Evolutionary conservation across 37 sponge, comb jelly and placozoan species (phyloP), one percentile per base, ranked within the genome.

Genomic region (Spongilla lacustris): DNA sequence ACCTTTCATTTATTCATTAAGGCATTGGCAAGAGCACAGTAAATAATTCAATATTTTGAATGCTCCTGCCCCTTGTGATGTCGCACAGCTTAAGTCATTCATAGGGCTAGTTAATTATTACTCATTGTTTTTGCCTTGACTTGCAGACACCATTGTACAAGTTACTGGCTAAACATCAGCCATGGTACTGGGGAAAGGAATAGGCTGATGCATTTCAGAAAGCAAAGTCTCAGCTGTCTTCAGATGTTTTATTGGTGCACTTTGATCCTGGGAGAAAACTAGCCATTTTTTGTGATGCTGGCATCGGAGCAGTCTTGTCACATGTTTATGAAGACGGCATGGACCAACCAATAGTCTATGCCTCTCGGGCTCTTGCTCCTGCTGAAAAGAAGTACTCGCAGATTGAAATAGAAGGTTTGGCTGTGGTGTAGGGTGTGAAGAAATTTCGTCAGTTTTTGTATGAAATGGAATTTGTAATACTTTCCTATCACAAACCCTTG

Each of bases 291-390:
- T 46, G 74, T 80, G 87, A 79, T 75, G 87, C 87, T 30, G 81
- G 87, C 46, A 74, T 86, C 4, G 87, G 80, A 71, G 80, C 87
- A 23, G 87, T 86, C 36, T n/a, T 86, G 74, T 86, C 87, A 21
- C 87, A 86, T 36, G 13, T 19, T 2, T n/a, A 46, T 11, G 80
- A 58, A 32, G 74, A 86, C 71, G 67, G 74, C 33, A 50, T 29
- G 13, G 80, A 86, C 11, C 23, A 36, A 50, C 87, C 87, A 73
- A 71, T 86, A 24, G 66, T 66, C 58, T 79, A 50, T 36, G 74
- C 87, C 17, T 86, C 87, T 31, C 49, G 80, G 10, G 28, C 81
- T 19, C 81, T 86, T 22, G 26, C 73, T 26, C 36, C 25, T 33
- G 87, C 81, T 24, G 87, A 86, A 29, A 36, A 68, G 14, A 36